Base-by-base conservation (phyloP, 2,797 vertebrate genomes). In the Danio kyathit region DNA sequence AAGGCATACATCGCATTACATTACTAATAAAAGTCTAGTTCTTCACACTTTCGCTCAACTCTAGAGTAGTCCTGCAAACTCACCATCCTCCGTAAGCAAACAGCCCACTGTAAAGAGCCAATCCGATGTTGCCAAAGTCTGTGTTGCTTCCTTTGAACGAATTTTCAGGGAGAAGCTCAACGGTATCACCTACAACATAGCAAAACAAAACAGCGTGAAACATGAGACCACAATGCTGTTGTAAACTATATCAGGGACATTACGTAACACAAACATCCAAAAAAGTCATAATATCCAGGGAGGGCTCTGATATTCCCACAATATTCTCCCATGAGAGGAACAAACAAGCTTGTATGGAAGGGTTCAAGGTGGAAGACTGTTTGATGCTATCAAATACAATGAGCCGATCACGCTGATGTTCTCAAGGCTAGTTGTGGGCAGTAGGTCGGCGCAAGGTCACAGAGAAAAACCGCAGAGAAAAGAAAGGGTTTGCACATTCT, bases 21-120 rank as follows among this genome's bases (percentile, higher is more conserved):
- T 29, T 29, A 29, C 29, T 3, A 29, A 29, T 29, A 29, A 21
- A 38, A 51, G n/a, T 48, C 43, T 17, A 48, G n/a, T 54, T 54
- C 38, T 38, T 46, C 13, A 8, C 29, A 29, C 12, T 63, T 51
- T 21, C 17, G 1, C 48, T 61, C 48, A 10, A 61, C 14, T 52
- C 38, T 79, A 21, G 21, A 49, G 14, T 7, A 6, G 7, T 52
- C 21, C 3, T 43, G 16, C 21, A 13, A 41, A 88, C 97, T 91
- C 89, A 99, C 98, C 98, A 99, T 89, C 98, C 98, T 72, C 98
- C 98, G 0, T 99, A 99, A 74, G 98, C 98, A 44, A 99, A 99
- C 48, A 99, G 96, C 0, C 98, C 98, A 0, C 97, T 99, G 91
- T 99, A 99, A 46, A 99, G 88, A 0, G 97, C 97, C 90, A 99